These are phyloP conservation scores for Montipora foliosa DNA, from an alignment of 64 coral and sea anemone species.

Conservation along the genomic window DNA sequence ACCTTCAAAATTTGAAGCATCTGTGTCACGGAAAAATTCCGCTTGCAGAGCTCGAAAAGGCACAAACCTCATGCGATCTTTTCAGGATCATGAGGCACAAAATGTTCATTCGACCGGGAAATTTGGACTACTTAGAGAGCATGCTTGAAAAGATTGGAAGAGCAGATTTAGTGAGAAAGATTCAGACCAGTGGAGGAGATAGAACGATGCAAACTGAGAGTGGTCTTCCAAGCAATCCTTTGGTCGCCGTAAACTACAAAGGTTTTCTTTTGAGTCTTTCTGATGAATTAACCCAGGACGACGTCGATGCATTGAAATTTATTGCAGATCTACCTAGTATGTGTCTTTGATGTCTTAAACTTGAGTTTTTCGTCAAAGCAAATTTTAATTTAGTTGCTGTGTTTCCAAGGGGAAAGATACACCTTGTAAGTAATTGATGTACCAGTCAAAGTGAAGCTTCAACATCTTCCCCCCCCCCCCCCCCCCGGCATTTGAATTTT, in stretches of 20 bases:
- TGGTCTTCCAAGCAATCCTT: neutral
- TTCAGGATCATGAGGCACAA: conserved; percentile 67
- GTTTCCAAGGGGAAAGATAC: no score
- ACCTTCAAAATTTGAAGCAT: conserved; percentile 88
- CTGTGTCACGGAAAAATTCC: conserved; percentile 76
- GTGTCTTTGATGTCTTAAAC: neutral
- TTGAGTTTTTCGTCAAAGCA: neutral
- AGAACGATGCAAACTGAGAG: conserved; percentile 42
- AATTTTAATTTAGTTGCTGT: no score
- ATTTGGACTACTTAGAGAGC: conserved; percentile 62
- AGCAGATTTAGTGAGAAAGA: conserved; percentile 70
- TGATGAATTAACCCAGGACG: conserved; percentile 80
- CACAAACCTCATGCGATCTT: conserved; percentile 34
- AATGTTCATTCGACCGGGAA: conserved; percentile 44
- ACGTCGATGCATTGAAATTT: conserved; percentile 84
- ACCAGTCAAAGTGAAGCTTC: no score
- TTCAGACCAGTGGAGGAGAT: conserved; percentile 62
- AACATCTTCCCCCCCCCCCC: no score
- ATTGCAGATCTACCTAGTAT: conserved; percentile 83
- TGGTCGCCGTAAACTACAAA: conserved; percentile 42
- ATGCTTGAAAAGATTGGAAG: conserved; percentile 62
- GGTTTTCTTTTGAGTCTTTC: conserved; percentile 71
- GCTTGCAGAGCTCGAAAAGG: conserved; percentile 67
- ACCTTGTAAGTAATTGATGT: no score
- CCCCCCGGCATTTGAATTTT: no score